Conservation (phyloP, 2,888 invertebrate genomes). For the Hololepta plana region DNA sequence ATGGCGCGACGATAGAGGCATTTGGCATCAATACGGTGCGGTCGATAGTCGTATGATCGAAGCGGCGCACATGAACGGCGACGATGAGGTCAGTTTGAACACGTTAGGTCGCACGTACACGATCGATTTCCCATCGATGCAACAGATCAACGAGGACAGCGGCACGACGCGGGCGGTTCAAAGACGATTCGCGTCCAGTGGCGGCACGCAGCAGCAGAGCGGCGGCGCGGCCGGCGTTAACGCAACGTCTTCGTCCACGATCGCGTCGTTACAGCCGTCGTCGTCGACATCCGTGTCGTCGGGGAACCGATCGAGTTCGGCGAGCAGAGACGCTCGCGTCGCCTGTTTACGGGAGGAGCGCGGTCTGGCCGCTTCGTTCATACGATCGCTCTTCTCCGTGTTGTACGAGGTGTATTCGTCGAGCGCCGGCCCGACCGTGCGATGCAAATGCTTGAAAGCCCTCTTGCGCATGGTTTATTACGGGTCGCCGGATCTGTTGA, state of each 20-base stretch:
- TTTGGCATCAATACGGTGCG: slow-evolving; percentile 85
- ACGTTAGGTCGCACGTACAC: slow-evolving; percentile 89
- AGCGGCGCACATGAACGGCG: slow-evolving; percentile 83
- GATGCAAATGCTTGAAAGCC: slow-evolving; percentile 92
- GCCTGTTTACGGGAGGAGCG: slow-evolving; percentile 52
- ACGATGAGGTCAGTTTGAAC: slow-evolving; percentile 87
- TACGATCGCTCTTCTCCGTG: slow-evolving; percentile 70
- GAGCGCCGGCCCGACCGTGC: slow-evolving; percentile 92
- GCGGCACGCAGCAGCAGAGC: slow-evolving; percentile 27
- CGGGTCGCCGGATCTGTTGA: slow-evolving; percentile 70
- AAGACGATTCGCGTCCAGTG: slow-evolving; percentile 51
- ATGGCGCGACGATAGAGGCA: slow-evolving; percentile 86
- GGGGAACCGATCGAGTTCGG: slow-evolving; percentile 18
- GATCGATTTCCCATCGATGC: slow-evolving; percentile 92
- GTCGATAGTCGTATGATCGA: slow-evolving; percentile 90
- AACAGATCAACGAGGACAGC: slow-evolving; percentile 95
- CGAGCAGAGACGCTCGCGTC: slow-evolving; percentile 42
- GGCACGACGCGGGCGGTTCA: slow-evolving; percentile 88
- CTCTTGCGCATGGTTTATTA: slow-evolving; percentile 93
- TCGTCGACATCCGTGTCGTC: slow-evolving; percentile 14
- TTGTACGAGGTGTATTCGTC: slow-evolving; percentile 97
- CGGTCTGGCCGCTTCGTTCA: slow-evolving; percentile 48
- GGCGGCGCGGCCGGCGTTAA: slow-evolving; percentile 9
- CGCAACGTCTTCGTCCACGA: slow-evolving; percentile 10
- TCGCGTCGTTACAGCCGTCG: slow-evolving; percentile 13